These are phyloP conservation scores for Cyrtodaria siliqua DNA, from an alignment of 2,888 invertebrate species.

Conservation along the genomic window DNA sequence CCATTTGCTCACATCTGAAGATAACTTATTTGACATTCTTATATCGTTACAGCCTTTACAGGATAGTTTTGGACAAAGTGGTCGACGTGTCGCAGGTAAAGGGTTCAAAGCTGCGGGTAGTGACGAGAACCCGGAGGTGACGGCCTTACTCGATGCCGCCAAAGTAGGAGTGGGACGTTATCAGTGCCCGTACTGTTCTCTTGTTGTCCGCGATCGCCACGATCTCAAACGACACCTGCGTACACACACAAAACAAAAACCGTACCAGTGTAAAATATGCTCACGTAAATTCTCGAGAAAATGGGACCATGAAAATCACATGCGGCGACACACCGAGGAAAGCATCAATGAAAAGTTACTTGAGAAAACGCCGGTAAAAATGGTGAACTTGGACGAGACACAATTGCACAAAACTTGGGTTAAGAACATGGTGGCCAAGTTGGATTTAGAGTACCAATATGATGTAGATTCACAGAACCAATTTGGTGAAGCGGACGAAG, in stretches of 20 bases:
- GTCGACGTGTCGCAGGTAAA: constrained; percentile 2
- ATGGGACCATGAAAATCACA: constrained; percentile 53
- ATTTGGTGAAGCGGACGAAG: background rate
- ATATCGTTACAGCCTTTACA: too few relatives aligned
- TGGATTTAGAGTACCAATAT: background rate
- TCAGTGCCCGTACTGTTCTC: constrained; percentile 35
- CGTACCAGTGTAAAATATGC: constrained; percentile 38
- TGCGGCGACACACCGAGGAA: constrained; percentile 1
- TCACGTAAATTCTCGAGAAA: constrained; percentile 33
- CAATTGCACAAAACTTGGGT: background rate
- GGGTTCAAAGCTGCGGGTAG: constrained; percentile 13
- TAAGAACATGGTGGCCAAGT: background rate
- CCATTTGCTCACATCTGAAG: too few relatives aligned
- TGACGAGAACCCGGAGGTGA: constrained; percentile 32
- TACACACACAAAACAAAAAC: constrained; percentile 55
- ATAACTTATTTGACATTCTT: too few relatives aligned
- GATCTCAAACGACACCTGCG: constrained; percentile 49
- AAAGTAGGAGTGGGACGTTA: constrained; percentile 34
- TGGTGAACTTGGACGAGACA: background rate
- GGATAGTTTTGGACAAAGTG: too few relatives aligned
- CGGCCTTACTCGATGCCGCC: constrained; percentile 33
- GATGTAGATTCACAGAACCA: background rate
- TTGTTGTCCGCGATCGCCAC: constrained; percentile 40
- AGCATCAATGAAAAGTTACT: background rate
- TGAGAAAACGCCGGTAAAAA: background rate